A percentile compares a stretch with the other conserved stretches of the same genome.
These are phyloP conservation scores for Sebastes ruberrimus DNA, from an alignment of 2,797 vertebrate species.

Conservation along the genomic window DNA sequence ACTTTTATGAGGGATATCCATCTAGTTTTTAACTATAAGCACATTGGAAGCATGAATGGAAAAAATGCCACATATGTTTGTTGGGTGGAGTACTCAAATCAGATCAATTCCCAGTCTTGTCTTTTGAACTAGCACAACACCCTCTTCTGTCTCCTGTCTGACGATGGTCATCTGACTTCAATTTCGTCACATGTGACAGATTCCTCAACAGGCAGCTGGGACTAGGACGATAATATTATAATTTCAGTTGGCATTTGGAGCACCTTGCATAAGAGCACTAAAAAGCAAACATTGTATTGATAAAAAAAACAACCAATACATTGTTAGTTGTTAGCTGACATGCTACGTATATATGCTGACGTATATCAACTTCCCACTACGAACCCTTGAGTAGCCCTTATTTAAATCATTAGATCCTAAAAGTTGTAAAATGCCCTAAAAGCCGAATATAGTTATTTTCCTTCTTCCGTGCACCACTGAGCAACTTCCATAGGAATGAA, in stretches of 20 bases:
- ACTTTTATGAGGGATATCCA: not conserved
- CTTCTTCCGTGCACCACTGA: too few species aligned
- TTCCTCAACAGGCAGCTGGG: not conserved
- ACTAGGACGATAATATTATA: not conserved
- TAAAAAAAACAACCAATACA: not conserved
- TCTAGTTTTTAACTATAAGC: not conserved
- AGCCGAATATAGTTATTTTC: too few species aligned
- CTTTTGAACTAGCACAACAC: constrained; percentile 21
- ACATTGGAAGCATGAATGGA: not conserved
- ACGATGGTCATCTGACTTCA: constrained; percentile 72
- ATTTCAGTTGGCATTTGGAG: not conserved
- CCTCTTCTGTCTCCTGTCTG: constrained; percentile 10
- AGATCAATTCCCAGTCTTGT: constrained; percentile 24
- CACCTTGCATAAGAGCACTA: not conserved
- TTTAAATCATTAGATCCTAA: too few species aligned
- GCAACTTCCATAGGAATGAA: too few species aligned
- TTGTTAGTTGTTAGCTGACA: not conserved
- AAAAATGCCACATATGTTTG: constrained; percentile 17
- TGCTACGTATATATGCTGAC: not conserved
- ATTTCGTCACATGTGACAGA: constrained; percentile 49
- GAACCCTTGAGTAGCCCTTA: too few species aligned
- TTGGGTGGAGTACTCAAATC: constrained; percentile 52
- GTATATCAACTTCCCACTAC: too few species aligned
- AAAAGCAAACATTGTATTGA: not conserved
- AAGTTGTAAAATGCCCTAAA: too few species aligned